Percentiles rank a stretch among this genome's conserved stretches.
These are phyloP conservation scores for Trialeurodes vaporariorum DNA, from an alignment of 1,140 invertebrate species.

Conservation along the genomic window DNA sequence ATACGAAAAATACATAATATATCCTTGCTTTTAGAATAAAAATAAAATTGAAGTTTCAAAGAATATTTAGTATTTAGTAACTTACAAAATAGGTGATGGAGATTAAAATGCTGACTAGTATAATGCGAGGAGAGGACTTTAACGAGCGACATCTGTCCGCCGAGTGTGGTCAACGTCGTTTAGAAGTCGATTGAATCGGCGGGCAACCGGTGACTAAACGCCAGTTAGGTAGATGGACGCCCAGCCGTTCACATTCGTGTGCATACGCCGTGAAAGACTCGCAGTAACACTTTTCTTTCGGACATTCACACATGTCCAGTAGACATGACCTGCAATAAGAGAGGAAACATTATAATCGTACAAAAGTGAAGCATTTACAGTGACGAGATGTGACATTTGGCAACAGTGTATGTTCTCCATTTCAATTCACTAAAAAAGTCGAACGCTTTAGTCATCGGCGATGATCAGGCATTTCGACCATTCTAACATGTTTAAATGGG, in stretches of 20 bases:
- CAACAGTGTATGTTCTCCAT: too few relatives aligned
- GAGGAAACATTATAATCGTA: too few relatives aligned
- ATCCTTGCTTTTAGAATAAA: background rate
- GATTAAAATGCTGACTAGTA: background rate
- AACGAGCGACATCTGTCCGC: background rate
- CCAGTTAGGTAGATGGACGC: conserved; percentile 54
- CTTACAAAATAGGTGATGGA: background rate
- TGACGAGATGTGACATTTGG: too few relatives aligned
- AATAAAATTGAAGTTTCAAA: background rate
- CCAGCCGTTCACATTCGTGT: conserved; percentile 65
- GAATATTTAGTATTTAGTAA: background rate
- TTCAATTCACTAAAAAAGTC: too few relatives aligned
- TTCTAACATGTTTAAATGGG: too few relatives aligned
- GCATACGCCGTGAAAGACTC: conserved; percentile 80
- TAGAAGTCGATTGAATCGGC: conserved; percentile 3
- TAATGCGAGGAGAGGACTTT: background rate
- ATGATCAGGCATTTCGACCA: too few relatives aligned
- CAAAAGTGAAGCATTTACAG: too few relatives aligned
- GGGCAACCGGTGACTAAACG: conserved; percentile 46
- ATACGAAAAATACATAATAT: background rate
- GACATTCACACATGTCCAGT: conserved; percentile 83
- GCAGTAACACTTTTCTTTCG: conserved; percentile 67
- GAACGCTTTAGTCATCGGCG: too few relatives aligned
- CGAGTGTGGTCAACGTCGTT: background rate
- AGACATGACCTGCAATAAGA: conserved; percentile 53